Conservation (phyloP, 2,113 vertebrate genomes). For the Elephantulus edwardii region DNA sequence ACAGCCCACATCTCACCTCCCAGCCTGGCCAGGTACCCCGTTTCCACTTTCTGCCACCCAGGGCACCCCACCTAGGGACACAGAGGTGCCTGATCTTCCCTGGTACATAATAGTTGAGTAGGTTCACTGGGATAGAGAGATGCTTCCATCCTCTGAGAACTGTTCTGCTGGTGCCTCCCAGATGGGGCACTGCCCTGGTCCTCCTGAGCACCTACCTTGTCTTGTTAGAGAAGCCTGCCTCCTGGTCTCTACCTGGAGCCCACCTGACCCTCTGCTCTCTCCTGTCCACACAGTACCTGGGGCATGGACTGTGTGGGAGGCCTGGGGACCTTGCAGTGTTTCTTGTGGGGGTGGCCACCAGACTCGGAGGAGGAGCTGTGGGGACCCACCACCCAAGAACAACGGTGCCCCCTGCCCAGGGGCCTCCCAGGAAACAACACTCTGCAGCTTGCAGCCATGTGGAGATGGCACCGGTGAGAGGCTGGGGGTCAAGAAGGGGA, state of each 20-base stretch:
- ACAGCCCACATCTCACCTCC: background rate
- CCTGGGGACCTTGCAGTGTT: slow-evolving; percentile 88
- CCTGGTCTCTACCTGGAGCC: background rate
- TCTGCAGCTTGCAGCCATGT: slow-evolving; percentile 89
- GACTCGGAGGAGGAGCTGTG: slow-evolving; percentile 86
- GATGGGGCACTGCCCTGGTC: background rate
- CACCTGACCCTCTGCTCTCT: no score
- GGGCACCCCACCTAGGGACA: background rate
- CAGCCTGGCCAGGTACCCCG: no score
- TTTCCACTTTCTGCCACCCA: background rate
- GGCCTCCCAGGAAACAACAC: slow-evolving; percentile 84
- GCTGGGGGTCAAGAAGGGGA: background rate
- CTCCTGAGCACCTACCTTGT: background rate
- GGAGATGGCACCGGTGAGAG: slow-evolving; percentile 68
- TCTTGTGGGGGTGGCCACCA: slow-evolving; percentile 88
- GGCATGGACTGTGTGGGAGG: slow-evolving; percentile 88
- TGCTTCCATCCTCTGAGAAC: background rate
- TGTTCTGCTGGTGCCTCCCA: background rate
- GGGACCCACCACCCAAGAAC: slow-evolving; percentile 91
- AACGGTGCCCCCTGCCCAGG: slow-evolving; percentile 87
- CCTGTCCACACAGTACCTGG: slow-evolving; percentile 83
- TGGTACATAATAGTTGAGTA: background rate
- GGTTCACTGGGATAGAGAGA: background rate
- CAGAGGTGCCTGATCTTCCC: background rate
- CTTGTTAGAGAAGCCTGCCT: no score